phyloP scores from a whole-genome alignment of 2,888 invertebrate genomes.

The Cephus sareptanus region DNA sequence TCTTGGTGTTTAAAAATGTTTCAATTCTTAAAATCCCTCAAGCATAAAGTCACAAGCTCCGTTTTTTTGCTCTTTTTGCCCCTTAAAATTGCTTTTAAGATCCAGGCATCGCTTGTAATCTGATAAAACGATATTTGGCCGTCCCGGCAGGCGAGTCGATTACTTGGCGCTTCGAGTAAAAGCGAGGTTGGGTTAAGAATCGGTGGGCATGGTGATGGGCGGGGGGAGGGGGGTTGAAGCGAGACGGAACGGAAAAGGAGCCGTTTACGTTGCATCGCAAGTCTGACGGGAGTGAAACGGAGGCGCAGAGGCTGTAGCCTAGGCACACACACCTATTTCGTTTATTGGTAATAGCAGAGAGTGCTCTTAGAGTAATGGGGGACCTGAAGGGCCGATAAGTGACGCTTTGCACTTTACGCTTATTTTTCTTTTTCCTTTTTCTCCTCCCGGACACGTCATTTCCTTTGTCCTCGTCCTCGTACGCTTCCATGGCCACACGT shows the following conservation, averaged over 20 bases:
- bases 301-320: neutral
- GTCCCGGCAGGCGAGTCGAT: slow-evolving; percentile 31
- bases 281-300: neutral
- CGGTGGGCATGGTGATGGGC: too few relatives aligned
- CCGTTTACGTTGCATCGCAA: slow-evolving; percentile 11
- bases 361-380: slow-evolving; percentile 51
- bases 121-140: slow-evolving; percentile 36
- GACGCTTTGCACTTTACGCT: slow-evolving; percentile 45
- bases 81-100: slow-evolving; percentile 45
- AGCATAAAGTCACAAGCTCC: too few relatives aligned
- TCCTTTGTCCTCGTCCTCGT: too few relatives aligned
- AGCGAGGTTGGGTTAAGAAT: too few relatives aligned
- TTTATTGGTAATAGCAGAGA: slow-evolving; percentile 52
- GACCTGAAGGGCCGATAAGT: slow-evolving; percentile 44
- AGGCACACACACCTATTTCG: slow-evolving; percentile 35
- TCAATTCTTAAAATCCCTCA: too few relatives aligned
- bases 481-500: too few relatives aligned
- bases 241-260: slow-evolving; percentile 15
- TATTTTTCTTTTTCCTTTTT: slow-evolving; percentile 21
- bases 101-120: too few relatives aligned
- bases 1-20: too few relatives aligned
- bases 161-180: slow-evolving; percentile 30
- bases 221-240: too few relatives aligned
- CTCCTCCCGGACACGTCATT: too few relatives aligned
- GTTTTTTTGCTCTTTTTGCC: neutral